Evolutionary conservation across 2,113 vertebrate species (phyloP).

Genomic region (Myrmecophaga tridactyla): DNA sequence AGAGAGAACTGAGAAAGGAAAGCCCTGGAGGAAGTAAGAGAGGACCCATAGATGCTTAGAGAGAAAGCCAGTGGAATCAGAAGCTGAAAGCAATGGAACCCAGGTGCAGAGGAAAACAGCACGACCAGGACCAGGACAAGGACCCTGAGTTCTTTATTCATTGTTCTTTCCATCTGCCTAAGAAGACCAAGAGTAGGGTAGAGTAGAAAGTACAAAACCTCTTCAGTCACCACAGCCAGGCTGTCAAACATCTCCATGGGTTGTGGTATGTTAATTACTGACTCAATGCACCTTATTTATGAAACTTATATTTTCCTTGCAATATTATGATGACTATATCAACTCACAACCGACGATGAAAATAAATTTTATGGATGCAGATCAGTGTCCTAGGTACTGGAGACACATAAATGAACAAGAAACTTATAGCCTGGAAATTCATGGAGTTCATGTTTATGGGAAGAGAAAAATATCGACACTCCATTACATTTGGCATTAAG

Average conservation of each 20-base stretch:
- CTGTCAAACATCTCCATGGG: not conserved
- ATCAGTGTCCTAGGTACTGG: not conserved
- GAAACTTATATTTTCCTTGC: not conserved
- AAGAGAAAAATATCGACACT: too few species aligned
- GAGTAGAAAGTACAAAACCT: not conserved
- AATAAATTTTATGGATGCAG: not conserved
- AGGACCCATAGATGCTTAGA: too few species aligned
- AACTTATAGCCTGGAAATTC: not conserved
- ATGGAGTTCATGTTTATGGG: accelerated
- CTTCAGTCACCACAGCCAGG: not conserved
- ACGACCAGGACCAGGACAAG: too few species aligned
- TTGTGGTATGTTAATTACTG: not conserved
- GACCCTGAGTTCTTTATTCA: too few species aligned
- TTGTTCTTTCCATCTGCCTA: too few species aligned
- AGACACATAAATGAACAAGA: not conserved
- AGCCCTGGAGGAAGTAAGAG: too few species aligned
- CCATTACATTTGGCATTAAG: too few species aligned
- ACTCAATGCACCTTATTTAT: too few species aligned
- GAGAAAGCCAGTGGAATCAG: too few species aligned
- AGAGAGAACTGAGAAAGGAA: too few species aligned
- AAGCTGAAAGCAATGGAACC: too few species aligned
- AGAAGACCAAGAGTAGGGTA: not conserved
- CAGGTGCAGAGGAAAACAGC: too few species aligned
- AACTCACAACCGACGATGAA: not conserved
- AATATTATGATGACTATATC: not conserved